phyloP scores from a whole-genome alignment of 1,140 invertebrate genomes.

The Calosoma granatense region DNA sequence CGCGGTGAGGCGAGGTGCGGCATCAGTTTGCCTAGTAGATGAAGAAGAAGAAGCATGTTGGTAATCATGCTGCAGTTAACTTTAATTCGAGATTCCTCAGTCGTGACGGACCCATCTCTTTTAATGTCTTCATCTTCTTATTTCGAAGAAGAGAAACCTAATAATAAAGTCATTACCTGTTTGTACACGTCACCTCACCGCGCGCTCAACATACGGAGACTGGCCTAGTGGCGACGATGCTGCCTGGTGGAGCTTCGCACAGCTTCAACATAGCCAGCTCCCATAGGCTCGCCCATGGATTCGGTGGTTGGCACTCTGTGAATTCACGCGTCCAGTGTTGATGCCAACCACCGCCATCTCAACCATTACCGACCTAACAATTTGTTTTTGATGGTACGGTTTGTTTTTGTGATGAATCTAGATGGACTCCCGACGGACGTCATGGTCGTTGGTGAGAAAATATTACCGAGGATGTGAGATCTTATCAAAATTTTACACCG shows the following conservation, averaged over 20 bases:
- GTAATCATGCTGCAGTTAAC: not conserved
- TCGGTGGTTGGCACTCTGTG: not conserved
- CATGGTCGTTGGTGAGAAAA: not conserved
- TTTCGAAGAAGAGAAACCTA: conserved; percentile 12
- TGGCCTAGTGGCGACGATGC: too few relatives aligned
- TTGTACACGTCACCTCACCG: not conserved
- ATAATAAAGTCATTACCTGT: conserved; percentile 18
- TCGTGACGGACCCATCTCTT: conserved; percentile 16
- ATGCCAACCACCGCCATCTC: not conserved
- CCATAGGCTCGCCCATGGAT: not conserved
- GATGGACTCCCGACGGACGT: conserved; percentile 1
- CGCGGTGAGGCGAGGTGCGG: not conserved
- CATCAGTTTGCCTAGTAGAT: too few relatives aligned
- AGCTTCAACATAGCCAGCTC: too few relatives aligned
- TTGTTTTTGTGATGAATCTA: conserved; percentile 5
- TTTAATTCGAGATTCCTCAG: conserved; percentile 9
- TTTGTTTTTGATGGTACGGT: conserved; percentile 3
- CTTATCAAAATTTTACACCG: too few relatives aligned
- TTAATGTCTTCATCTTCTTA: conserved; percentile 17
- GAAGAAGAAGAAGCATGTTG: not conserved
- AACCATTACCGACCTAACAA: not conserved
- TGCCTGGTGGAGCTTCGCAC: too few relatives aligned
- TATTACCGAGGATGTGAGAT: too few relatives aligned
- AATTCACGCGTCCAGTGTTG: not conserved
- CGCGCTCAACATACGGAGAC: too few relatives aligned